Evolutionary conservation across 2,113 vertebrate genomes (phyloP), one percentile per base, ranked within the genome.

Genomic region (Channa maculata): DNA sequence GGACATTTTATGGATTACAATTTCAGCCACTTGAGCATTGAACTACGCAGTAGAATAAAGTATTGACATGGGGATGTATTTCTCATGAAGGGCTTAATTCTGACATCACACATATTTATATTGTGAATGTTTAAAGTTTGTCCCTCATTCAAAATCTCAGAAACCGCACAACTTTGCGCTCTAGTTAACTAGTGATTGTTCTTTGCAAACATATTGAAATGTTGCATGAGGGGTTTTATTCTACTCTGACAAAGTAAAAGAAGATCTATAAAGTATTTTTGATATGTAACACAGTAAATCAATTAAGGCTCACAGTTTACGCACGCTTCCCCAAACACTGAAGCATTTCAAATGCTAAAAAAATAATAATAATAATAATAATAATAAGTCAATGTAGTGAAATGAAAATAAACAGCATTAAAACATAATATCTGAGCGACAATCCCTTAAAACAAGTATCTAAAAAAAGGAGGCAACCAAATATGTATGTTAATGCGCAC

Each of bases 311-410:
- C n/a, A 39, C 37, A 48, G 13, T 68, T 84, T 77, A 85, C 54
- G 70, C 80, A 84, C 71, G 48, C 14, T 48, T 71, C 10, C 65
- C 62, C 46, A 77, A 75, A 76, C 24, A 65, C 34, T 67, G 8
- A 14, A 11, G 12, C 34, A 15, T 37, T 54, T 51, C 1, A 68
- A 69, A 65, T 12, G 3, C 5, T 54, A 15, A 8, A 41, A 6
- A 41, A 49, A 52, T 62, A n/a, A 48, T 1, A 24, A 24, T 24
- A 24, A 24, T 46, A 1, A 1, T 49, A 15, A 59, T 41, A 37
- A 45, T 36, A 14, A 34, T 8, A 10, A 11, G 3, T 15, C 1
- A 24, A 33, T 0, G 2, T 6, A 5, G 0, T 50, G 9, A 41
- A 46, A 50, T 54, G 1, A 44, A 49, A 58, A n/a, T 8, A 65